Base-by-base conservation (phyloP, 2,797 vertebrate genomes). In the Discoglossus pictus region DNA sequence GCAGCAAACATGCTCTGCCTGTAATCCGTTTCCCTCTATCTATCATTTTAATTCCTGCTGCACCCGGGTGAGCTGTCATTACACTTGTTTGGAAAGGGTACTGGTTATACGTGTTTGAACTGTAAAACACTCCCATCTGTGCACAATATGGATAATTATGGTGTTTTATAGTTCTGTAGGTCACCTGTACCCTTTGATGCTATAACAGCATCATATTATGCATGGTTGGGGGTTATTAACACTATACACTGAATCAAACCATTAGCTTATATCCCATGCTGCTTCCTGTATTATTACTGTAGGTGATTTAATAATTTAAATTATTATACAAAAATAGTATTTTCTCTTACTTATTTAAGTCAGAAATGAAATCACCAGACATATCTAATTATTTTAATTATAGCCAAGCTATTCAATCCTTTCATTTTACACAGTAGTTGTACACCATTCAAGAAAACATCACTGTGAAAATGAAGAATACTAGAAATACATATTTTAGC, bases 141-240 rank as follows among this genome's bases (percentile, higher is more conserved):
- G 36, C 38, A 43, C 36, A 60, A 35, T 35, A 68, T 15, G n/a
- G 23, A 25, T 60, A 61, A 68, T 67, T 59, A 67, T 35, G 8
- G n/a, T 51, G 36, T 67, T 67, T 59, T 31, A 58, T 38, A 51
- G 48, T 68, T 60, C 47, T 44, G 25, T 34, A 61, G 65, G 65
- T 68, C 47, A 61, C 18, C 25, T 11, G 18, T 48, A 63, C 36
- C 21, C 63, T 63, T 21, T 34, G 12, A 61, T 70, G 36, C 38
- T 16, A 56, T 70, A 56, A 34, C 18, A 70, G 38, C 42, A 50
- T 55, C 8, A 61, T 31, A 39, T 40, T 56, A 56, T 56, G 36
- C 59, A 35, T 42, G 24, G 42, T 15, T 63, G 35, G 36, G 50
- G 58, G 36, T 51, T 50, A 58, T 24, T 70, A 40, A 54, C 44